Percentiles rank a stretch among this genome's conserved stretches.
Conservation (phyloP, 2,888 invertebrate species). For the Heteropelma amictum region DNA sequence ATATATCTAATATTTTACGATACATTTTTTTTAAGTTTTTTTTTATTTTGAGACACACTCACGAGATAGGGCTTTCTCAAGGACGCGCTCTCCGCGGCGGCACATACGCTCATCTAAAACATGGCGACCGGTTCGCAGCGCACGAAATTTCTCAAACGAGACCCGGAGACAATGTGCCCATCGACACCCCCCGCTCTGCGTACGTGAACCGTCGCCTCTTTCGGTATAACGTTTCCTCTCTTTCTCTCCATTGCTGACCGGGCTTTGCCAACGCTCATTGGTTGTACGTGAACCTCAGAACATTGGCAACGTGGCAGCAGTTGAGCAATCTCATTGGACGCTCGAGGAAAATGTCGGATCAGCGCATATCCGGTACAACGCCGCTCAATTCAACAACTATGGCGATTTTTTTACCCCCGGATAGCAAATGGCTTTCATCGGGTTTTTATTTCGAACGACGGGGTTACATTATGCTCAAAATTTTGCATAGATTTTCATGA, state of each 20-base stretch:
- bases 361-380: conserved; percentile 59
- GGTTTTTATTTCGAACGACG: too few species aligned
- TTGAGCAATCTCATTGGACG: conserved; percentile 69
- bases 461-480: too few species aligned
- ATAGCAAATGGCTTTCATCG: neutral
- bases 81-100: conserved; percentile 65
- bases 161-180: conserved; percentile 59
- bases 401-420: neutral
- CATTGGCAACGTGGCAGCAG: conserved; percentile 78
- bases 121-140: conserved; percentile 78
- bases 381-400: conserved; percentile 67
- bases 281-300: conserved; percentile 70
- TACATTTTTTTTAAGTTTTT: conserved; percentile 75
- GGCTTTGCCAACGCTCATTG: conserved; percentile 62
- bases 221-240: neutral
- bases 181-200: conserved; percentile 16
- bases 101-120: conserved; percentile 57
- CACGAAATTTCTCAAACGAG: conserved; percentile 69
- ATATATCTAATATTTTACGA: conserved; percentile 79
- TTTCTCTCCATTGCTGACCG: neutral
- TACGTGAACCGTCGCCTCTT: conserved; percentile 27
- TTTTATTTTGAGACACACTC: conserved; percentile 7
- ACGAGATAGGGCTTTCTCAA: conserved; percentile 69
- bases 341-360: conserved; percentile 46
- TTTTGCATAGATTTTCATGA: too few species aligned